Conservation (phyloP, 2,113 vertebrate genomes). For the Pyrgilauda ruficollis region DNA sequence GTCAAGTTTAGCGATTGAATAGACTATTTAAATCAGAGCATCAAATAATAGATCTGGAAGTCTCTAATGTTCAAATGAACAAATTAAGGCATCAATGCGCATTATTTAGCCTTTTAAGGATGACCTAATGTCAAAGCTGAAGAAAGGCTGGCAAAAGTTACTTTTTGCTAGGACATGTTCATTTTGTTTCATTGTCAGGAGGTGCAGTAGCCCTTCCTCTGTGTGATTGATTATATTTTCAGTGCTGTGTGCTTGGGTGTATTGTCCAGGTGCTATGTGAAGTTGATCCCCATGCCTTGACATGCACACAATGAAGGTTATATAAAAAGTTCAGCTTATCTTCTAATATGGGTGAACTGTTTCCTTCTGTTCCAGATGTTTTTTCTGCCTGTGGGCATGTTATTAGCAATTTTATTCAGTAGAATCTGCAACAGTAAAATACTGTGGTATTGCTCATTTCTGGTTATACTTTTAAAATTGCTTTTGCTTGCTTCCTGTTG, state of each 20-base stretch:
- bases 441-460: background rate
- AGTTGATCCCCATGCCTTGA: background rate
- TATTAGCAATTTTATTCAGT: background rate
- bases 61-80: slow-evolving; percentile 43
- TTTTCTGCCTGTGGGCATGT: background rate
- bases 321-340: background rate
- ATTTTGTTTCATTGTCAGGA: slow-evolving; percentile 5
- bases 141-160: slow-evolving; percentile 11
- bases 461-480: background rate
- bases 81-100: slow-evolving; percentile 62
- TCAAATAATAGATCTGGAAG: slow-evolving; percentile 64
- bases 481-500: background rate
- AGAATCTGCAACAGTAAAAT: background rate
- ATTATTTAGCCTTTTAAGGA: slow-evolving; percentile 66
- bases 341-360: background rate
- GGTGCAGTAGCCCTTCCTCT: background rate
- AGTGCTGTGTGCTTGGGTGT: background rate
- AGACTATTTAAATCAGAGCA: slow-evolving; percentile 33
- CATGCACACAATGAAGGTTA: background rate
- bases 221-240: background rate
- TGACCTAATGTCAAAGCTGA: slow-evolving; percentile 45
- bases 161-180: background rate
- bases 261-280: background rate
- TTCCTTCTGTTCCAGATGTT: background rate
- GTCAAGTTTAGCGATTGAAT: slow-evolving; percentile 52